Base-by-base conservation (phyloP, 2,797 vertebrate genomes). In the Chrysocyon brachyurus region DNA sequence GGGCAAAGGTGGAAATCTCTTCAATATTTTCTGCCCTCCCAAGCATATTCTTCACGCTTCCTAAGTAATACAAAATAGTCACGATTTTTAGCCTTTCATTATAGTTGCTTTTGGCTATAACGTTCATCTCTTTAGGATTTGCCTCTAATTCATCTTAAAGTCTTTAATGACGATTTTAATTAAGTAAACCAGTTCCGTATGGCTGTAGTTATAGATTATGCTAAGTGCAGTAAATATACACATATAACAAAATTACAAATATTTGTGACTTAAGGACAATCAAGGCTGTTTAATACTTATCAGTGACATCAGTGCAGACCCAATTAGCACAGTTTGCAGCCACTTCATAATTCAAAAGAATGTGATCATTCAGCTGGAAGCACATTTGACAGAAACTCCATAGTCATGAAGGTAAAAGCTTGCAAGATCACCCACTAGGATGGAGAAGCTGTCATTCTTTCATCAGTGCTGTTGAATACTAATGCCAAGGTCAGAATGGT, bases 401-500 rank as follows among this genome's bases (percentile, higher is more conserved):
- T 98, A 98, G 98, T 98, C 98, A 98, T 98, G 98, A 99, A 99
- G 98, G 98, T 98, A 98, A 98, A 98, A 98, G 98, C 99, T 96
- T 97, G 98, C 98, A 96, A 97, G 98, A 98, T 98, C 98, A 98
- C 98, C 98, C 98, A 98, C 98, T 97, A 98, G 98, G 98, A 98
- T 98, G 97, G 98, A 98, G 98, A 98, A 98, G 97, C 98, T 99
- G 99, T 98, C 98, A 98, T 97, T 98, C 98, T 97, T 97, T 97
- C 97, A 98, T 98, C 98, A 98, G 97, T 90, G 97, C 98, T 97
- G 98, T 94, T 98, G 99, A 99, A 99, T 99, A 98, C 98, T 99
- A 99, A 99, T 99, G 98, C 98, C 98, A 99, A 99, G 99, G 99
- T 99, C 98, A 99, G 98, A 94, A 97, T 94, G 98, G 98, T 98